phyloP scores from a whole-genome alignment of 2,113 vertebrate genomes.

The Cynopterus brachyotis region DNA sequence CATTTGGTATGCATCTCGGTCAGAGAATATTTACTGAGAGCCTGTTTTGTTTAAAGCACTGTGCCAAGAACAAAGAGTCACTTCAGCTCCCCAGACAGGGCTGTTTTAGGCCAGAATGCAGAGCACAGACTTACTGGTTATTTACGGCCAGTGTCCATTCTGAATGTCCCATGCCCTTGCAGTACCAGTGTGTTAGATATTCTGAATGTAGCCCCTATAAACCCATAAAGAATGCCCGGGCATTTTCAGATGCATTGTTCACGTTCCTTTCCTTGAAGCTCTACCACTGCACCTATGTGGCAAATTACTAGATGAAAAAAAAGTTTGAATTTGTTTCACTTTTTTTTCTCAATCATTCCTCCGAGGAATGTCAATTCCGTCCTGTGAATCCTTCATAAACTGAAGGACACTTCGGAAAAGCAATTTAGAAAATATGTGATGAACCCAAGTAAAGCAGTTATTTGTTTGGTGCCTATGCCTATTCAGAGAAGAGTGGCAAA shows the following conservation, averaged over 20 bases:
- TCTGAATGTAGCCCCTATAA: not conserved
- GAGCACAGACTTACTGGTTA: constrained; percentile 27
- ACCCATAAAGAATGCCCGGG: not conserved
- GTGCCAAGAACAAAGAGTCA: constrained; percentile 60
- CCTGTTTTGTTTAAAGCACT: constrained; percentile 44
- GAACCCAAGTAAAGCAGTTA: not conserved
- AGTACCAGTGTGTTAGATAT: constrained; percentile 19
- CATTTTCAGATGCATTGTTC: not conserved
- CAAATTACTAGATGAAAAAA: constrained; percentile 10
- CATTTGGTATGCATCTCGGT: constrained; percentile 28
- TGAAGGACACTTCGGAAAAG: not conserved
- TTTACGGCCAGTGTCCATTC: constrained; percentile 31
- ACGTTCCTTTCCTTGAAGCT: not conserved
- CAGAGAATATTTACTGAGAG: constrained; percentile 53
- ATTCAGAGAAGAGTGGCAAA: not conserved
- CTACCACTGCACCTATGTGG: not conserved
- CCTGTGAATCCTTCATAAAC: not conserved
- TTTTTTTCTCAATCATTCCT: not conserved
- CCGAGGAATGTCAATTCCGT: not conserved
- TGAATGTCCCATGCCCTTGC: not conserved
- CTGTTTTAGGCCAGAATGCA: not conserved
- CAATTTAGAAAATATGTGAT: not conserved
- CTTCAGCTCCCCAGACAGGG: constrained; percentile 42
- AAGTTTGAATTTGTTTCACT: not conserved
- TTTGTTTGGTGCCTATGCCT: not conserved